These are phyloP conservation scores for Siniperca scherzeri DNA, from an alignment of 2,797 vertebrate genomes.

Conservation along the genomic window DNA sequence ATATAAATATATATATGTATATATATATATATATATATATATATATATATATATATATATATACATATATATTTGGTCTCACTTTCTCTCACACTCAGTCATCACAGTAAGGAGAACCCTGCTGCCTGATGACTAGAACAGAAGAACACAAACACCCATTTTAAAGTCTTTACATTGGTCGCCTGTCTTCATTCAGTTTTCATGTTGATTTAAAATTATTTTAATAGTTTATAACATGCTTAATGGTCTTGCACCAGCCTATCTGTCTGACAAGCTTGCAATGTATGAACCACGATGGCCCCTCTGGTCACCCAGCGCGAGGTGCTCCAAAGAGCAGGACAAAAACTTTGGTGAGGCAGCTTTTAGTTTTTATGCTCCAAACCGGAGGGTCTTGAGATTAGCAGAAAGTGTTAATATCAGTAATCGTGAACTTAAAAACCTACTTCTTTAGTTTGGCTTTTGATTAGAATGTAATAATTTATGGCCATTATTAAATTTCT, in stretches of 20 bases:
- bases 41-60: too few species aligned
- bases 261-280: not conserved
- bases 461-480: not conserved
- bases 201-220: not conserved
- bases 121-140: not conserved
- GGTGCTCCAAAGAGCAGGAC: not conserved
- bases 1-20: not conserved
- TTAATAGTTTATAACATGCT: not conserved
- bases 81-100: too few species aligned
- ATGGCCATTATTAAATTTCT: not conserved
- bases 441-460: not conserved
- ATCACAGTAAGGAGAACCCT: not conserved
- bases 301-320: not conserved
- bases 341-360: constrained; percentile 13
- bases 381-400: not conserved
- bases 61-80: too few species aligned
- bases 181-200: not conserved
- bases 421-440: not conserved
- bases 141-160: not conserved
- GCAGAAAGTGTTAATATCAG: not conserved
- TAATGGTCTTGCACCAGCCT: not conserved
- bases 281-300: not conserved
- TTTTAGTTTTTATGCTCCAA: not conserved
- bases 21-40: too few species aligned
- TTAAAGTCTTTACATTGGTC: not conserved